phyloP scores from a whole-genome alignment of 2,888 invertebrate species.

The Tipula helvola region DNA sequence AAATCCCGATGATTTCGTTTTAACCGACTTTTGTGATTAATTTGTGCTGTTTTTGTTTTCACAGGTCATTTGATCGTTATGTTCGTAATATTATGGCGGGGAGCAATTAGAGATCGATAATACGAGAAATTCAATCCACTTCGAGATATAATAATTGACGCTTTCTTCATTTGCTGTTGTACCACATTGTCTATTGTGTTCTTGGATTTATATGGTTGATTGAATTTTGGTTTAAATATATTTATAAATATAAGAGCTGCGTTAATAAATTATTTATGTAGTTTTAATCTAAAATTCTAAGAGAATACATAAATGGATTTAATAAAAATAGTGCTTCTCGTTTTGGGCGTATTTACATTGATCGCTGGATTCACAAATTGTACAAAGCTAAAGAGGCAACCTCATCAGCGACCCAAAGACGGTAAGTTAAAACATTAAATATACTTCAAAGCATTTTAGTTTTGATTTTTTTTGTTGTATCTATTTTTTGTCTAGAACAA shows the following conservation, averaged over 20 bases:
- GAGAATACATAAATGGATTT: background rate
- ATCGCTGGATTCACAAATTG: background rate
- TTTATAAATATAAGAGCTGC: background rate
- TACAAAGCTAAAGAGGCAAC: background rate
- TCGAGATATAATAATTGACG: background rate
- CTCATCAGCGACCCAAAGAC: background rate
- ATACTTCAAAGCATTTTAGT: no score
- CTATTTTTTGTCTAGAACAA: background rate
- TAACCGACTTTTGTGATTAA: background rate
- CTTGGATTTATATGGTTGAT: background rate
- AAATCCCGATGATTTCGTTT: background rate
- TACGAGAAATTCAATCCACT: background rate
- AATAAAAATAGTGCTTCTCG: background rate
- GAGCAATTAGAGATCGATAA: background rate
- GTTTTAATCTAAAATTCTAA: background rate
- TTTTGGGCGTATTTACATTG: background rate
- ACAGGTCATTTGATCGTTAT: conserved; percentile 53
- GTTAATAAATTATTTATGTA: background rate
- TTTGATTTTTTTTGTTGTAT: no score
- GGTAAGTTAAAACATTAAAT: background rate
- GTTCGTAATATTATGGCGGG: conserved; percentile 46
- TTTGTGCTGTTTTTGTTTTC: conserved; percentile 17
- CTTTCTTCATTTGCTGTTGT: background rate
- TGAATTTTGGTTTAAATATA: background rate
- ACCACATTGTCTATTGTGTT: background rate